phyloP scores from a whole-genome alignment of 2,797 vertebrate genomes.

The Fistularia tabacaria region DNA sequence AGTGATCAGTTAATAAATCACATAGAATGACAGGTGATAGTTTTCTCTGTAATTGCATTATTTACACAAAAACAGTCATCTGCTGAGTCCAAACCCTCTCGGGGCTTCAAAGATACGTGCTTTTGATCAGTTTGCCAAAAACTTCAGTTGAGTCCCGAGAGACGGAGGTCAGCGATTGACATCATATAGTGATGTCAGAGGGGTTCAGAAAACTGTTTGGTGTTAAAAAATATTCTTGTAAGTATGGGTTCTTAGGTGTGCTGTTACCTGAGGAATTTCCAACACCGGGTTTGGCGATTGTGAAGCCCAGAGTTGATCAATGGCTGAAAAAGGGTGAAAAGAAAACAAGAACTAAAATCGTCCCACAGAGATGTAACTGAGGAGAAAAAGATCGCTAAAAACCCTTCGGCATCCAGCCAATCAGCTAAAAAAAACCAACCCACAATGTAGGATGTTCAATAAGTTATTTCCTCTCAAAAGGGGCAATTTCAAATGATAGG shows the following conservation, averaged over 20 bases:
- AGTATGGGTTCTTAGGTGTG: too few species aligned
- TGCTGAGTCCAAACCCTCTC: neutral
- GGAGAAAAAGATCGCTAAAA: constrained; percentile 3
- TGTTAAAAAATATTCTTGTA: too few species aligned
- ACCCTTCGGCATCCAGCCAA: too few species aligned
- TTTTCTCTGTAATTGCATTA: constrained; percentile 44
- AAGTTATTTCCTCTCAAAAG: neutral
- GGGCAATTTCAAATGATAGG: too few species aligned
- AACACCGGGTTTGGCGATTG: too few species aligned
- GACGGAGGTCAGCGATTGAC: too few species aligned
- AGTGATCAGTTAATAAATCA: constrained; percentile 1
- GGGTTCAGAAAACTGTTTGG: too few species aligned
- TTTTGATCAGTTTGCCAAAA: constrained; percentile 1
- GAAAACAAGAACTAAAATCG: constrained; percentile 5
- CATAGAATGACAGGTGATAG: constrained; percentile 15
- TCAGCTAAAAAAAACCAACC: neutral
- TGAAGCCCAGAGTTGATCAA: too few species aligned
- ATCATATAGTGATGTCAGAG: too few species aligned
- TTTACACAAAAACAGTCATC: constrained; percentile 36
- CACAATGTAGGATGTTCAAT: constrained; percentile 1
- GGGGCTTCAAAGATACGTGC: neutral
- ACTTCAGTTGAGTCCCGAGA: too few species aligned
- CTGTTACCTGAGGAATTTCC: too few species aligned
- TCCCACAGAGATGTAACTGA: constrained; percentile 8
- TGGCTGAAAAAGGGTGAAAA: constrained; percentile 1